Base-by-base conservation (phyloP, 64 coral and sea anemone genomes). In the Trachythela sp. region DNA sequence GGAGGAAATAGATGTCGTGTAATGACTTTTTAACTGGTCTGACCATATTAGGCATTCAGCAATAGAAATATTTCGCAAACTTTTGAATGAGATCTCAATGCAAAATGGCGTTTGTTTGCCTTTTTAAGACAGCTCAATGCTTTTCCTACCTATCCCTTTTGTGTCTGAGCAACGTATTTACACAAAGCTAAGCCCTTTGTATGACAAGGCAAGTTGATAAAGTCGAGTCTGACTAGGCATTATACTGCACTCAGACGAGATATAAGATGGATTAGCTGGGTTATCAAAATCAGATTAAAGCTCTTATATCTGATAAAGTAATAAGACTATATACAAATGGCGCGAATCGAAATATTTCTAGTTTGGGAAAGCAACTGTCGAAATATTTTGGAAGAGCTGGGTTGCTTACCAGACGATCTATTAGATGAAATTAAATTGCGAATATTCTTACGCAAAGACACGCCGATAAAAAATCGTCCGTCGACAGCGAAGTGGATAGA, bases 311-410 rank as follows among this genome's bases (percentile, higher is more conserved):
- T 45, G 42, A 45, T 45, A 45, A 45, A 45, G 42, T 11, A 45
- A 45, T 45, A 45, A 45, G 11, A 45, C 42, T 45, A 45, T 11
- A 45, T n/a, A n/a, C n/a, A 45, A 45, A 45, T 45, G 42, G 42
- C 42, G 42, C 42, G 85, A 51, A 70, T 95, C 13, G 93, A 95
- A 35, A 93, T 99, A 49, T 99, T 91, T 83, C 72, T 99, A 34
- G 84, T 99, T 51, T 99, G 96, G 96, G 96, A 99, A 56, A 94
- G 96, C 75, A 95, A 89, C 48, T 95, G 96, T 84, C 93, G 96
- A 4, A 95, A 95, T 67, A 95, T 99, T 70, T 93, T 99, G 26
- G 91, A 99, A 41, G 96, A 99, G 0, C 17, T 94, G 26, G 91
- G 91, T 59, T 67, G 89, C 56, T 91, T 86, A 2, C 42, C 54